phyloP scores from a whole-genome alignment of 2,888 invertebrate species.

The Harpalus rufipes region DNA sequence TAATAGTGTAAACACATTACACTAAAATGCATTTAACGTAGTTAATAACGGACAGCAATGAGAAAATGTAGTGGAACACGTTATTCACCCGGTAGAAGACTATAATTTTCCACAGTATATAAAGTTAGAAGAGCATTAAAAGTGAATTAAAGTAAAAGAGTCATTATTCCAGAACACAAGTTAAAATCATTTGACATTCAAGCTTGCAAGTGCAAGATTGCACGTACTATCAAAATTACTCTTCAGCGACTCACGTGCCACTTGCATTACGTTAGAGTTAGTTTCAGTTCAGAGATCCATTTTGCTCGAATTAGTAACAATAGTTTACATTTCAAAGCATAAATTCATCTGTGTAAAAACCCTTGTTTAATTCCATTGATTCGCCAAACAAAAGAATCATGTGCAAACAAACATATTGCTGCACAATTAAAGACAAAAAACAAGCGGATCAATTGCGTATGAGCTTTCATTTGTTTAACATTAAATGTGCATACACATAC shows the following conservation, averaged over 20 bases:
- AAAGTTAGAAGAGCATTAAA: not conserved
- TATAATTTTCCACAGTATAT: not conserved
- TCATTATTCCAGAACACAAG: constrained; percentile 19
- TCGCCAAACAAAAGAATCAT: constrained; percentile 15
- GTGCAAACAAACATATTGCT: constrained; percentile 9
- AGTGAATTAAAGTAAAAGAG: constrained; percentile 24
- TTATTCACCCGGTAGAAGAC: not conserved
- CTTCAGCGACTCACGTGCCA: not conserved
- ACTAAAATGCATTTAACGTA: not conserved
- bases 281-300: constrained; percentile 11
- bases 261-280: constrained; percentile 1
- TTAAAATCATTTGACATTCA: constrained; percentile 44
- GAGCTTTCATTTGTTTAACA: constrained; percentile 6
- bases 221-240: constrained; percentile 38
- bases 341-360: not conserved
- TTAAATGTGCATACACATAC: constrained; percentile 23
- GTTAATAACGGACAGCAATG: not conserved
- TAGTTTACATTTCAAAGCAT: constrained; percentile 7
- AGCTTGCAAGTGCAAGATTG: constrained; percentile 21
- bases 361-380: not conserved
- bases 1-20: constrained; percentile 1
- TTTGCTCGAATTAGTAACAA: not conserved
- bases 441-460: not conserved
- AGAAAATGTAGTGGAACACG: not conserved
- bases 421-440: constrained; percentile 26